Base-by-base conservation (phyloP, 2,888 invertebrate species). In the Mimumesa dahlbomi region DNA sequence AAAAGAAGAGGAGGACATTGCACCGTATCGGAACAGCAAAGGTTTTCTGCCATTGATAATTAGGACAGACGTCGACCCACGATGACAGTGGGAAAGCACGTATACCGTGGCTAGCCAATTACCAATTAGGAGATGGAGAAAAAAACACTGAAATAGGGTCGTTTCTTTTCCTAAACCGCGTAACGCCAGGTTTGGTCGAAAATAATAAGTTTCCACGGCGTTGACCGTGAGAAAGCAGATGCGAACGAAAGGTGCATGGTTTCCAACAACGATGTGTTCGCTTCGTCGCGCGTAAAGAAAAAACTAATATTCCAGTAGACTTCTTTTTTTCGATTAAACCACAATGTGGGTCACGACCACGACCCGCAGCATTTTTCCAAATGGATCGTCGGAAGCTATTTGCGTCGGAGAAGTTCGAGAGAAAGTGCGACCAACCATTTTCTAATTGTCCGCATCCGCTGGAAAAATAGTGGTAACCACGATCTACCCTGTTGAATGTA, bases 391-490 rank as follows among this genome's bases (percentile, higher is more conserved):
- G 31, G 34, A 34, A 25, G 16, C 21, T 11, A 50, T 61, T 18
- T 7, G 31, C 49, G 50, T 18, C 13, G 7, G 19, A 16, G 58
- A 42, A 53, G 48, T 34, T 40, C 42, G 75, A 34, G 85, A 85
- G 87, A 87, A 87, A 88, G 87, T 87, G 84, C 84, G 73, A 79
- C 67, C 75, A 71, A 62, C 68, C 73, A 85, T 88, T 87, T 87
- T 88, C 87, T 87, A 85, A 87, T 86, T 84, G 83, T 84, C 84
- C 82, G 84, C 84, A 82, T 86, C 84, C 84, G 83, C 74, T 79
- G 79, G 81, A 82, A 85, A 85, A 75, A 83, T 83, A 70, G 73
- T 66, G 66, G 71, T 70, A 73, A 71, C 70, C 72, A 67, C 49
- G 63, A 57, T 73, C 40, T 36, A 43, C 29, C 62, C 63, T 19